Base-by-base conservation (phyloP, 2,888 invertebrate species). In the Spodoptera littoralis region DNA sequence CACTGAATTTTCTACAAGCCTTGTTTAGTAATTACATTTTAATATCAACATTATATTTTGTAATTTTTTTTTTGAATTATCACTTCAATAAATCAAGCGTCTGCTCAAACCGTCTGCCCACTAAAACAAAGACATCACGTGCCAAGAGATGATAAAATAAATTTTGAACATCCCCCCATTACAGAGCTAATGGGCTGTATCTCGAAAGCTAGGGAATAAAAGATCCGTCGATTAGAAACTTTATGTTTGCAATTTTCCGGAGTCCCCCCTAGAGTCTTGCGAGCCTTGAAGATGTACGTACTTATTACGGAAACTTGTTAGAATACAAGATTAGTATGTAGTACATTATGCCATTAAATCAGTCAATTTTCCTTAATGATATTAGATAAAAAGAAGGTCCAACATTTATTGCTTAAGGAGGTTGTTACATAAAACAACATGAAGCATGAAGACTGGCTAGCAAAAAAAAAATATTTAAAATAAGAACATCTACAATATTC, bases 221-320 rank as follows among this genome's bases (percentile, higher is more conserved):
- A 94, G 93, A 93, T 93, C 89, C 91, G 93, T 93, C 94, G 94
- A 94, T 94, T 93, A 94, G 90, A 94, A 94, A 94, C 90, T 94
- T 94, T 94, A 94, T 94, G 94, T 91, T 93, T 92, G 93, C 92
- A 92, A 93, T 93, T 91, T 92, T 90, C 91, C 87, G 83, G 84
- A 85, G 82, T 71, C 85, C 86, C 80, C 86, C 86, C 80, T 56
- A 74, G 81, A 83, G 83, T 63, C 83, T 82, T 80, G 81, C 76
- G 81, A 81, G 83, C 83, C 84, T 85, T 88, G 80, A 81, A 83
- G 72, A 82, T 81, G 68, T 71, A 67, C 77, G 83, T 87, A 76
- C 80, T 72, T 72, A 81, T 69, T 73, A 74, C 50, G 63, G 71
- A 64, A 79, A 73, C 62, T 56, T 43, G 22, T 30, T 30, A 48